Evolutionary conservation across 2,113 vertebrate species (phyloP).

Genomic region (Danio rerio): GRCz12tu NC_133186.1:5184001-5184500

Average conservation of each 20-base stretch:
- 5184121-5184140: constrained; percentile 1
- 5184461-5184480: constrained; percentile 73
- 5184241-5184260: constrained; percentile 32
- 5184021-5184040: background rate
- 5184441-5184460: constrained; percentile 68
- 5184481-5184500: constrained; percentile 71
- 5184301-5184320: constrained; percentile 23
- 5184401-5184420: constrained; percentile 61
- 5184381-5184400: constrained; percentile 40
- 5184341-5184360: constrained; percentile 45
- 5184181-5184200: constrained; percentile 4
- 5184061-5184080: background rate
- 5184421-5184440: constrained; percentile 58
- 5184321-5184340: constrained; percentile 25
- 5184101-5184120: constrained; percentile 16
- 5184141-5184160: background rate
- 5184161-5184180: background rate
- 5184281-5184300: constrained; percentile 26
- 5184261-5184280: constrained; percentile 36
- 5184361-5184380: constrained; percentile 18
- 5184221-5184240: constrained; percentile 25
- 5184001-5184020: background rate
- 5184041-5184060: background rate
- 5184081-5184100: background rate
- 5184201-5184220: background rate